A percentile compares a stretch with the other conserved stretches of the same genome.
phyloP scores from a whole-genome alignment of 2,797 vertebrate genomes.

The Artibeus jamaicensis region DNA sequence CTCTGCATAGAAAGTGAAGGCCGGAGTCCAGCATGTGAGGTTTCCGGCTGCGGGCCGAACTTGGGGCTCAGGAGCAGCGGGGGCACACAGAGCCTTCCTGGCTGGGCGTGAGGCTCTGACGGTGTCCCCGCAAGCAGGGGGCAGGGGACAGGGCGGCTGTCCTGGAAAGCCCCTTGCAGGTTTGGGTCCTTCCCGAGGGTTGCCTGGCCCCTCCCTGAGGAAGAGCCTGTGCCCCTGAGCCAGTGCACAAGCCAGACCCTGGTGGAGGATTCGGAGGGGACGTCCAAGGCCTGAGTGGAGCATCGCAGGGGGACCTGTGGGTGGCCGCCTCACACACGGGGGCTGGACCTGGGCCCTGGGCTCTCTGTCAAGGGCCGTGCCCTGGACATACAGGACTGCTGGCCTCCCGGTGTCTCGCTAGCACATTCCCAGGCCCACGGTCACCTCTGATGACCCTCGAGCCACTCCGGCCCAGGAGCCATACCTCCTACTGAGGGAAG shows the following conservation, averaged over 20 bases:
- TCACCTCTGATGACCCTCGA: accelerated
- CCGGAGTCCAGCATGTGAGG: not conserved
- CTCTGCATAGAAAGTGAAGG: too few relatives aligned
- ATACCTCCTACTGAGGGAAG: not conserved
- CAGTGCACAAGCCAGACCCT: not conserved
- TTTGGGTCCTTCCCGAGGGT: accelerated
- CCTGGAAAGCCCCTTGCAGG: accelerated
- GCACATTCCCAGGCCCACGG: not conserved
- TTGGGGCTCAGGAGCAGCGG: not conserved
- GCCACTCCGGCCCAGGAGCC: too few relatives aligned
- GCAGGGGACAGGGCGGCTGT: not conserved
- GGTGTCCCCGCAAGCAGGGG: not conserved
- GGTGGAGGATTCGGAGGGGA: not conserved
- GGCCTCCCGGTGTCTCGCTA: not conserved
- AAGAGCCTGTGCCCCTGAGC: not conserved
- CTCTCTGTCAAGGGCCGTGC: not conserved
- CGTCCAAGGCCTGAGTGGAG: not conserved
- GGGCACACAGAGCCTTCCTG: not conserved
- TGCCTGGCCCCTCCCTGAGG: too few relatives aligned
- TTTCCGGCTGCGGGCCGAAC: too few relatives aligned
- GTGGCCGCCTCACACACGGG: not conserved
- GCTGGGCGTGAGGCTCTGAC: not conserved
- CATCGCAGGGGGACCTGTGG: not conserved
- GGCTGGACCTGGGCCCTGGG: not conserved
- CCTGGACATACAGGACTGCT: not conserved